Conservation (phyloP, 2,113 vertebrate species). For the Rana temporaria region DNA sequence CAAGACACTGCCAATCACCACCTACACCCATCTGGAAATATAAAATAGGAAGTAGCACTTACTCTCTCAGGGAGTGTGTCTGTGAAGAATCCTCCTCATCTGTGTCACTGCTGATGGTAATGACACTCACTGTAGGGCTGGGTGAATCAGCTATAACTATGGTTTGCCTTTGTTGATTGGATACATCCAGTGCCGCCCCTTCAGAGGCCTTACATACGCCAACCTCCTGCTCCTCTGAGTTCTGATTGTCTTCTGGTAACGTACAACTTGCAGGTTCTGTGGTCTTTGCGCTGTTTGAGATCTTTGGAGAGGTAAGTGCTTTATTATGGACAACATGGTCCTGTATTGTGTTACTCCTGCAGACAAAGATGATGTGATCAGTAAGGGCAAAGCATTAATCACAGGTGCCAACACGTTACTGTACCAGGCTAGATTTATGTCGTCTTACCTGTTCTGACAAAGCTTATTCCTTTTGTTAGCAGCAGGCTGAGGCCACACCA, state of each 20-base stretch:
- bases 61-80: conserved; percentile 85
- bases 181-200: conserved; percentile 70
- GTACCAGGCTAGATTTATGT: too few relatives aligned
- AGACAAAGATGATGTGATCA: conserved; percentile 18
- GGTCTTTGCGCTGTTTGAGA: conserved; percentile 81
- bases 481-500: conserved; percentile 94
- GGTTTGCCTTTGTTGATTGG: conserved; percentile 84
- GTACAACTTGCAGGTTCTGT: conserved; percentile 76
- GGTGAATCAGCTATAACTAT: conserved; percentile 86
- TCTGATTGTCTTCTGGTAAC: conserved; percentile 77
- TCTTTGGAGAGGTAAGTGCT: conserved; percentile 91
- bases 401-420: too few relatives aligned
- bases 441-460: conserved; percentile 87
- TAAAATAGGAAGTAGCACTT: conserved; percentile 63
- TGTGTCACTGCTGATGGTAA: conserved; percentile 95
- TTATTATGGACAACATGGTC: conserved; percentile 87
- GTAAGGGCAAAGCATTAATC: not conserved
- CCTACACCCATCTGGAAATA: too few relatives aligned
- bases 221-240: conserved; percentile 67
- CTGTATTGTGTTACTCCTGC: conserved; percentile 85
- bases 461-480: conserved; percentile 89
- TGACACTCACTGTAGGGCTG: conserved; percentile 90
- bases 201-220: conserved; percentile 74
- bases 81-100: conserved; percentile 82
- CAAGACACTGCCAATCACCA: too few relatives aligned